phyloP scores from a whole-genome alignment of 2,888 invertebrate genomes.

The Aricia artaxerxes region DNA sequence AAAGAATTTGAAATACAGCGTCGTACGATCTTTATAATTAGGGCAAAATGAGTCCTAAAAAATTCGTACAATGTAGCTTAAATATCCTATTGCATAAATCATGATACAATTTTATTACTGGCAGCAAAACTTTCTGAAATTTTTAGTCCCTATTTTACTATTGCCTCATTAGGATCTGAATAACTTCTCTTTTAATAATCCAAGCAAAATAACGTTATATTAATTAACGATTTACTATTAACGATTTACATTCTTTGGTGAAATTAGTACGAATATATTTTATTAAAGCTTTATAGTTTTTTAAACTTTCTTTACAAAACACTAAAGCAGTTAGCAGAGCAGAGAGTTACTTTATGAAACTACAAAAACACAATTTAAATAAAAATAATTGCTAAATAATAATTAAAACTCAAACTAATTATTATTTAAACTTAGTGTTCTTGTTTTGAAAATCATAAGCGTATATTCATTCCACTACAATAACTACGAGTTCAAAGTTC shows the following conservation, averaged over 20 bases:
- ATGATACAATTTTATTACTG: background rate
- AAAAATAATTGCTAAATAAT: background rate
- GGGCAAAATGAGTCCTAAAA: background rate
- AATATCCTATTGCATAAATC: background rate
- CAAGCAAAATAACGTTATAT: background rate
- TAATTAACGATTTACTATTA: too few species aligned
- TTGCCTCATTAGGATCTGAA: background rate
- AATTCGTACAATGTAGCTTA: conserved; percentile 15
- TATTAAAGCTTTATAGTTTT: too few species aligned
- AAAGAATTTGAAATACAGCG: conserved; percentile 7
- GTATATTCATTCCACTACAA: conserved; percentile 27
- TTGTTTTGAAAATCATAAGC: background rate
- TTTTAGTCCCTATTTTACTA: background rate
- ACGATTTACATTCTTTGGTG: too few species aligned
- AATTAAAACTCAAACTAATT: background rate
- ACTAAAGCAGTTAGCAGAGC: too few species aligned
- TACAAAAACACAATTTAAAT: background rate
- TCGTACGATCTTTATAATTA: background rate
- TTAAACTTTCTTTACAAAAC: too few species aligned
- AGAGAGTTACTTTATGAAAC: too few species aligned
- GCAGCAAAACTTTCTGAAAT: background rate
- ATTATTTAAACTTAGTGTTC: background rate
- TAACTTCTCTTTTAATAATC: background rate
- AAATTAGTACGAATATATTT: too few species aligned
- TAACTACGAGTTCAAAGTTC: conserved; percentile 23